These are phyloP conservation scores for Tetragonula clypearis DNA, from an alignment of 1,140 invertebrate genomes.

Conservation along the genomic window DNA sequence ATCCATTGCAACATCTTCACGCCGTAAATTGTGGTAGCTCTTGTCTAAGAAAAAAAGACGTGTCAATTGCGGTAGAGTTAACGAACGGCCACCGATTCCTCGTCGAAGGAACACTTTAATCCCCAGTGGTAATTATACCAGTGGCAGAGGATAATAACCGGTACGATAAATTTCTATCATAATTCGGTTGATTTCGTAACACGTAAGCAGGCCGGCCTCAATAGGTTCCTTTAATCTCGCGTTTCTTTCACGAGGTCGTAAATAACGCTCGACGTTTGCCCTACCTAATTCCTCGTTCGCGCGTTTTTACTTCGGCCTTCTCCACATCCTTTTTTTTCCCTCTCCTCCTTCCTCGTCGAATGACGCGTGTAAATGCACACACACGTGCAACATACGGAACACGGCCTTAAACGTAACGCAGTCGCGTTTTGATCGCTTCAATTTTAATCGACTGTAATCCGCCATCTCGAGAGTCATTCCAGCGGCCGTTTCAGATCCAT, in stretches of 20 bases:
- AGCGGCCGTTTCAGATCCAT: conserved; percentile 45
- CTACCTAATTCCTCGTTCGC: conserved; percentile 15
- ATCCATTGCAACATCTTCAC: background rate
- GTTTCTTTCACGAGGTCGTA: conserved; percentile 36
- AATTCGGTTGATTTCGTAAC: conserved; percentile 40
- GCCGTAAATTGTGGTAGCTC: background rate
- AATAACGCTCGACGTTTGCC: conserved; percentile 47
- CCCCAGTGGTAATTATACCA: conserved; percentile 24
- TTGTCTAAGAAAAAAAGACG: background rate
- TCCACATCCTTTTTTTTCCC: background rate
- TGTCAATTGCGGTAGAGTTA: conserved; percentile 20
- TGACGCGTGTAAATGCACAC: background rate
- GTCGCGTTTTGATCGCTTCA: conserved; percentile 58
- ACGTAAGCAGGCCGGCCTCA: conserved; percentile 8
- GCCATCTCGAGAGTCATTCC: conserved; percentile 43
- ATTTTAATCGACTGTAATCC: conserved; percentile 58
- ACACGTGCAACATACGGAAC: background rate
- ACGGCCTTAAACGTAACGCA: conserved; percentile 47
- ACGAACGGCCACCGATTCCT: background rate
- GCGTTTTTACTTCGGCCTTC: background rate
- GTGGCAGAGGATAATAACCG: conserved; percentile 21
- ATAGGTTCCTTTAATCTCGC: conserved; percentile 38
- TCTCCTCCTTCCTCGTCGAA: background rate
- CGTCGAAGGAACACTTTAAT: background rate
- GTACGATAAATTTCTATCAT: conserved; percentile 43